phyloP scores from a whole-genome alignment of 2,797 vertebrate species.

The Fistularia tabacaria region DNA sequence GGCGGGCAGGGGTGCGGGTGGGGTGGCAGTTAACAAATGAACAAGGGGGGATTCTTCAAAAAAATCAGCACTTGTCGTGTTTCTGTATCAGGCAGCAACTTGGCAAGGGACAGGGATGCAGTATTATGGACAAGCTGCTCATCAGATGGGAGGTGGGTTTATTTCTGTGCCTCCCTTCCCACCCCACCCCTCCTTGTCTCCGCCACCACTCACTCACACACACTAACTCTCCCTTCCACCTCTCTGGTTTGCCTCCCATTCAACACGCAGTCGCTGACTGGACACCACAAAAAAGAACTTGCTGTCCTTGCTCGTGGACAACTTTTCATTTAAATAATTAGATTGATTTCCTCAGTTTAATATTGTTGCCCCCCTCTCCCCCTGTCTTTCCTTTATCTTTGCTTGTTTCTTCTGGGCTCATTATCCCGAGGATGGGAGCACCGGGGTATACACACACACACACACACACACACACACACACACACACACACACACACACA shows the following conservation, averaged over 20 bases:
- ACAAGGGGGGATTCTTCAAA: slow-evolving; percentile 49
- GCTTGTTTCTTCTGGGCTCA: slow-evolving; percentile 41
- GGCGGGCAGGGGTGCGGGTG: neutral
- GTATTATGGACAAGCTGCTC: slow-evolving; percentile 82
- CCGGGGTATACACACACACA: slow-evolving; percentile 5
- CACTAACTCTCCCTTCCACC: too few species aligned
- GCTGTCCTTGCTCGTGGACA: slow-evolving; percentile 57
- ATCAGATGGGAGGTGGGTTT: slow-evolving; percentile 80
- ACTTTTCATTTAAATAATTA: slow-evolving; percentile 70
- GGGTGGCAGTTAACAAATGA: slow-evolving; percentile 32
- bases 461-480: neutral
- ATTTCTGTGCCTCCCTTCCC: slow-evolving; percentile 62
- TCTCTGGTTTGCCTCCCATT: slow-evolving; percentile 63
- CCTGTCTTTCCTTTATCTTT: slow-evolving; percentile 12
- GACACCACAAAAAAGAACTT: slow-evolving; percentile 66
- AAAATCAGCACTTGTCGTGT: slow-evolving; percentile 70
- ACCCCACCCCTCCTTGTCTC: slow-evolving; percentile 31
- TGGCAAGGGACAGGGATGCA: slow-evolving; percentile 69
- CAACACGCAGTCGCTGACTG: slow-evolving; percentile 64
- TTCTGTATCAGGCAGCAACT: slow-evolving; percentile 71
- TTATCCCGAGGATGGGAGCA: slow-evolving; percentile 54
- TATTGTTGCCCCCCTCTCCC: slow-evolving; percentile 19
- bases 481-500: slow-evolving; percentile 11
- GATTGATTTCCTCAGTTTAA: slow-evolving; percentile 59
- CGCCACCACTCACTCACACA: too few species aligned